Evolutionary conservation across 2,888 invertebrate genomes (phyloP), one percentile per base, ranked within the genome.

Genomic region (Synergus laeviventris): DNA sequence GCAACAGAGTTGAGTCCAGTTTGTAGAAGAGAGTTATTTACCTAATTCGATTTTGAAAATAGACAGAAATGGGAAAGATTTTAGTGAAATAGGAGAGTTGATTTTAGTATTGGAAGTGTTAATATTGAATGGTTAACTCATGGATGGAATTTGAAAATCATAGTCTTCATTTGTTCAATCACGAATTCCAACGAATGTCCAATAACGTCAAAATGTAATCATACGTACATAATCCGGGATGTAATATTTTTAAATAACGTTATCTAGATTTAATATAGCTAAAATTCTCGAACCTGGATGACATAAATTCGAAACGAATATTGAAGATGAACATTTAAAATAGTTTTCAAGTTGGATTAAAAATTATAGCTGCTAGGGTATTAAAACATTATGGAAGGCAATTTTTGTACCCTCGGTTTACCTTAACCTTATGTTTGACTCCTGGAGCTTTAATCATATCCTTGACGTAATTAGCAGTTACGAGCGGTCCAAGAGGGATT

Each of bases 371-470:
- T 21, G 8, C 1, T 21, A 2, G 1, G 49, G 16, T 49, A 49
- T 14, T 49, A n/a, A 3, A 49, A 49, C n/a, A 49, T 49, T n/a
- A 1, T 7, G n/a, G 49, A 8, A 49, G 49, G n/a, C n/a, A 49
- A 56, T 21, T 18, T 56, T 56, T 56, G 11, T 42, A 14, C 21
- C 12, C 21, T 56, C 12, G 21, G 56, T 56, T 4, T 9, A 56
- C 18, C 21, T 56, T 21, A 18, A 18, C 11, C 12, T 21, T 70
- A 5, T 49, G 49, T 49, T 70, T 70, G 75, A 78, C 80, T 79
- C 80, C 80, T 83, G 85, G 82, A 81, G 80, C 84, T 81, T 81
- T 85, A 83, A 85, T 85, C 83, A 83, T 83, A 83, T 83, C 82
- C 81, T 79, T 45, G 73, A 77, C 76, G 81, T 85, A 82, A 84